These are phyloP conservation scores for Cephus runcator DNA, from an alignment of 2,888 invertebrate species.

Conservation along the genomic window DNA sequence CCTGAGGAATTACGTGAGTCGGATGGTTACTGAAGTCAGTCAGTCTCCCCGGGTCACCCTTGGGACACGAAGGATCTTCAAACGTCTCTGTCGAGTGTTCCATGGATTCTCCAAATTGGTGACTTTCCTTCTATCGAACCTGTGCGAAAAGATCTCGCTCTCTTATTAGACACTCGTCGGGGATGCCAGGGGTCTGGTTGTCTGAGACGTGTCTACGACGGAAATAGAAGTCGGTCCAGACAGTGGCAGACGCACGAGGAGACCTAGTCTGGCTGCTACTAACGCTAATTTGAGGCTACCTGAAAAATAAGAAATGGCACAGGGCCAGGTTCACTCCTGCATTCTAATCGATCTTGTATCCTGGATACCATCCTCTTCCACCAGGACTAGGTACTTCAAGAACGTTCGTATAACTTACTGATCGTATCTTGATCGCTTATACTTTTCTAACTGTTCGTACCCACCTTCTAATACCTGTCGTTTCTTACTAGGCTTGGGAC, in stretches of 20 bases:
- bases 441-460: neutral
- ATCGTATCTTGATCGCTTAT: neutral
- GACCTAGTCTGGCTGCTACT: slow-evolving; percentile 11
- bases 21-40: neutral
- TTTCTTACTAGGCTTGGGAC: neutral
- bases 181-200: slow-evolving; percentile 25
- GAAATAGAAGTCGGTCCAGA: slow-evolving; percentile 39
- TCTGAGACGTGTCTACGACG: slow-evolving; percentile 45
- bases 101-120: neutral
- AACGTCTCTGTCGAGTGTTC: neutral
- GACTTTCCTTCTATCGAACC: neutral
- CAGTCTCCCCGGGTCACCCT: neutral
- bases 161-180: slow-evolving; percentile 3
- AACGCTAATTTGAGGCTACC: slow-evolving; percentile 25
- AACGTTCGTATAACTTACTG: slow-evolving; percentile 17
- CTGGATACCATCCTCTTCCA: neutral
- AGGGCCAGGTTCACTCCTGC: slow-evolving; percentile 9
- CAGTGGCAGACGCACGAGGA: slow-evolving; percentile 17
- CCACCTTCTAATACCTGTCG: neutral
- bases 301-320: slow-evolving; percentile 11
- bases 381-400: neutral
- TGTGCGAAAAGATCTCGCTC: neutral
- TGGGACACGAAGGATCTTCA: neutral
- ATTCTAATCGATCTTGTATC: neutral
- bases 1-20: neutral